A percentile compares a stretch with the other conserved stretches of the same genome.
Evolutionary conservation across 1,140 invertebrate genomes (phyloP).

Genomic region (Calephelis virginiensis): DNA sequence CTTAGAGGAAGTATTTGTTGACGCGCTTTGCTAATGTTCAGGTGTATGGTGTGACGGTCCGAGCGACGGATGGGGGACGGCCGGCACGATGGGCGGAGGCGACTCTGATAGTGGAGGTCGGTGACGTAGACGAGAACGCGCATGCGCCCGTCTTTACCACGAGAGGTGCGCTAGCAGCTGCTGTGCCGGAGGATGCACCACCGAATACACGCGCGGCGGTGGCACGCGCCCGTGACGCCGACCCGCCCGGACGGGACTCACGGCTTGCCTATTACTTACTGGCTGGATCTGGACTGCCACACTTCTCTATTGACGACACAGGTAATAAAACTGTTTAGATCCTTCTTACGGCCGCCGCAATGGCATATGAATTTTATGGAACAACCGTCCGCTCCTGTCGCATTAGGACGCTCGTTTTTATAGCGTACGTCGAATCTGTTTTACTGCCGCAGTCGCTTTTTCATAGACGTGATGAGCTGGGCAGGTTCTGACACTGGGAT

Average conservation of each 20-base stretch:
- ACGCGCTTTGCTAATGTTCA: slow-evolving; percentile 18
- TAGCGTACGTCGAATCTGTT: no score
- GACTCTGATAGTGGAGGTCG: slow-evolving; percentile 90
- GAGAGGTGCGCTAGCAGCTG: slow-evolving; percentile 84
- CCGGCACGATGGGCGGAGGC: slow-evolving; percentile 86
- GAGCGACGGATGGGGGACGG: slow-evolving; percentile 88
- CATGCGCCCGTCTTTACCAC: slow-evolving; percentile 91
- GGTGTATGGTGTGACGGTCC: slow-evolving; percentile 91
- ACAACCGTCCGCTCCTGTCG: no score
- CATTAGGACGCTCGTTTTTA: no score
- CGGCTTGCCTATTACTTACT: slow-evolving; percentile 92
- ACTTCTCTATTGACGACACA: slow-evolving; percentile 93
- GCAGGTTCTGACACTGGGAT: no score
- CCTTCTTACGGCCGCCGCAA: not conserved
- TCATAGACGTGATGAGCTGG: no score
- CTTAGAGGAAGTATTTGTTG: no score
- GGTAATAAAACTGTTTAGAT: slow-evolving; percentile 80
- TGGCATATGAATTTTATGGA: no score
- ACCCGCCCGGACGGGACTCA: slow-evolving; percentile 87
- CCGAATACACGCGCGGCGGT: slow-evolving; percentile 39
- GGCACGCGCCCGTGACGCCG: slow-evolving; percentile 88
- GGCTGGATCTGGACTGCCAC: slow-evolving; percentile 93
- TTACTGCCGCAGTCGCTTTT: no score
- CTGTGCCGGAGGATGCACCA: slow-evolving; percentile 84
- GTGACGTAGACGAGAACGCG: slow-evolving; percentile 96